Percentiles rank a stretch among this genome's conserved stretches.
phyloP scores from a whole-genome alignment of 2,888 invertebrate genomes.

The Megalurothrips usitatus region DNA sequence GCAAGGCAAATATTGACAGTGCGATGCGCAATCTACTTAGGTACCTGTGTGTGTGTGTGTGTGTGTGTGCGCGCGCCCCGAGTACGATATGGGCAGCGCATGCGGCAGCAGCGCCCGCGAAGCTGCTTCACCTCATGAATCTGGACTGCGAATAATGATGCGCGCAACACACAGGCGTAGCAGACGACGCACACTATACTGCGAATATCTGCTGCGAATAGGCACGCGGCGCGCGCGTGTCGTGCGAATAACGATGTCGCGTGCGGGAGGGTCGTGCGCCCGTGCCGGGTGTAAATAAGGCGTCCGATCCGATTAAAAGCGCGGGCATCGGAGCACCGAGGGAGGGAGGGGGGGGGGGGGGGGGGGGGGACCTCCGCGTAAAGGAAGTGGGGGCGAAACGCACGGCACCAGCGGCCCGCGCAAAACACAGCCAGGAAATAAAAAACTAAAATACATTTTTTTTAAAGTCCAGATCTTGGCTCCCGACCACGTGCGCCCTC shows the following conservation, averaged over 20 bases:
- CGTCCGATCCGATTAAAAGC: neutral
- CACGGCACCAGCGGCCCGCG: no score
- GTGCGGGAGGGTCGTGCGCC: neutral
- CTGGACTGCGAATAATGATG: neutral
- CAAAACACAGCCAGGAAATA: no score
- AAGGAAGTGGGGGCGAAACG: no score
- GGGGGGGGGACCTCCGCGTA: neutral
- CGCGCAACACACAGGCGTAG: no score
- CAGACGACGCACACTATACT: neutral
- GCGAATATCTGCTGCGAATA: neutral
- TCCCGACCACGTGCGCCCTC: no score
- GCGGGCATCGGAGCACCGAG: neutral
- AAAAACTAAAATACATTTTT: no score
- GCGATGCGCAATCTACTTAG: neutral
- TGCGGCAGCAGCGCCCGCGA: neutral
- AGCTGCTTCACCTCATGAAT: no score
- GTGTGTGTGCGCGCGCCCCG: neutral
- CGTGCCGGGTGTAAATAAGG: neutral
- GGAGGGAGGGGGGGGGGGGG: neutral
- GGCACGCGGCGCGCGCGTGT: neutral
- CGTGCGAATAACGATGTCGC: slow-evolving; percentile 4
- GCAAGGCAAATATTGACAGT: neutral
- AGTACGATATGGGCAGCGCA: neutral
- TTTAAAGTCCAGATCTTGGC: no score
- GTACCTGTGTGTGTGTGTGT: no score